Base-by-base conservation (phyloP, 2,113 vertebrate species). In the Oxyura jamaicensis region DNA sequence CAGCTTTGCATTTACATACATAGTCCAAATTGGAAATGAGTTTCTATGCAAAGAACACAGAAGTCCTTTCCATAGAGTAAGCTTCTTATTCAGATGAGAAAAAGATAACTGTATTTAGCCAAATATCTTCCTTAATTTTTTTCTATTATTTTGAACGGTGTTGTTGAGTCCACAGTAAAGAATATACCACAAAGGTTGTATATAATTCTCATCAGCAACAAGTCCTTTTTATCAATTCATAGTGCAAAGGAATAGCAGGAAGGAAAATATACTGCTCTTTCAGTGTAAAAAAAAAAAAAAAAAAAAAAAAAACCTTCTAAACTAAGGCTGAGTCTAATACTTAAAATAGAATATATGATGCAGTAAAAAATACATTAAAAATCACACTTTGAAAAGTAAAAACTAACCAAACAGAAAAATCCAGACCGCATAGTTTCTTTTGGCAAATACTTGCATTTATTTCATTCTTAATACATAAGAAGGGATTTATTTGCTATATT, bases 401-500 rank as follows among this genome's bases (percentile, higher is more conserved):
- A 82, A 7, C 15, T 11, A 28, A 86, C 2, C 11, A 75, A 60
- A 59, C 25, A 63, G 18, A 36, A 92, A 87, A 91, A 73, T 29
- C 63, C 35, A 81, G 63, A 55, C 13, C 62, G 62, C 31, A 15
- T 46, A 50, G 60, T 66, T 74, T 88, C 75, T 69, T 7, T 20
- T 80, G 88, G n/a, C 73, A 88, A 91, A 80, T 14, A 53, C 29
- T 23, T 3, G 0, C 41, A 59, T 87, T 85, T 92, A 87, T 95
- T 93, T 91, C 89, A 90, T 95, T 96, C 67, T 93, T 81, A 91
- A 92, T 88, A 81, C 55, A 90, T 87, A 97, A 95, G 66, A 74
- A 82, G 77, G 78, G 83, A 91, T 94, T 96, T 92, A 88, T 96
- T 97, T 95, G 53, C 53, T 55, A 48, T 48, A 82, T 60, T 67